Conservation (phyloP, 2,113 vertebrate genomes). For the Orientallactaga bullata region DNA sequence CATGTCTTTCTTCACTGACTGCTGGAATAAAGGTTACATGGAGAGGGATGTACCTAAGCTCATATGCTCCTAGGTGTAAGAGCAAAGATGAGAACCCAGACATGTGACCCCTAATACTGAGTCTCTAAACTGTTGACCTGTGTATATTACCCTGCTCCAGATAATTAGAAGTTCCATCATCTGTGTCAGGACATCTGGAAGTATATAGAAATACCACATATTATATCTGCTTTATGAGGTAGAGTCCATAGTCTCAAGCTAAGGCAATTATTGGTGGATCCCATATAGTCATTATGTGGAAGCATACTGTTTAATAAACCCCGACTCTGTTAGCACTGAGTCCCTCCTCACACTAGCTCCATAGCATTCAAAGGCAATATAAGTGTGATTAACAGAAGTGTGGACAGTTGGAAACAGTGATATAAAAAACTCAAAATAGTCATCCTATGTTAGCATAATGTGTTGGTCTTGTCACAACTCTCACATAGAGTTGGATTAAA, state of each 20-base stretch:
- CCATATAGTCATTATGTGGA: background rate
- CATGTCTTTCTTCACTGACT: too few species aligned
- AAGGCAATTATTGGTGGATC: background rate
- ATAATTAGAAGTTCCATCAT: background rate
- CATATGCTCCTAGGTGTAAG: background rate
- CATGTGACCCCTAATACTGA: background rate
- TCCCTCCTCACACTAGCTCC: background rate
- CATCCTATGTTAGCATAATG: background rate
- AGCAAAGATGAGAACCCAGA: background rate
- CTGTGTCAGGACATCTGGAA: too few species aligned
- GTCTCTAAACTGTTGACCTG: background rate
- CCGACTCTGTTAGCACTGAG: background rate
- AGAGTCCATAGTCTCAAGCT: too few species aligned
- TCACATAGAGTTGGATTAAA: background rate
- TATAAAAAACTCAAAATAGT: too few species aligned
- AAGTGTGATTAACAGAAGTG: background rate
- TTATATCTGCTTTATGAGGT: too few species aligned
- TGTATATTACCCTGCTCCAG: too few species aligned
- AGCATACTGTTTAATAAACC: rapidly evolving
- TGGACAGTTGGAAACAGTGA: too few species aligned
- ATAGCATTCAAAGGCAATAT: too few species aligned
- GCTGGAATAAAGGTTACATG: background rate
- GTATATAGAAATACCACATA: background rate
- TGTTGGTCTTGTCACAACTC: background rate
- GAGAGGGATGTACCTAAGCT: background rate